Evolutionary conservation across 2,797 vertebrate species (phyloP).

Genomic region (Chelon auratus): DNA sequence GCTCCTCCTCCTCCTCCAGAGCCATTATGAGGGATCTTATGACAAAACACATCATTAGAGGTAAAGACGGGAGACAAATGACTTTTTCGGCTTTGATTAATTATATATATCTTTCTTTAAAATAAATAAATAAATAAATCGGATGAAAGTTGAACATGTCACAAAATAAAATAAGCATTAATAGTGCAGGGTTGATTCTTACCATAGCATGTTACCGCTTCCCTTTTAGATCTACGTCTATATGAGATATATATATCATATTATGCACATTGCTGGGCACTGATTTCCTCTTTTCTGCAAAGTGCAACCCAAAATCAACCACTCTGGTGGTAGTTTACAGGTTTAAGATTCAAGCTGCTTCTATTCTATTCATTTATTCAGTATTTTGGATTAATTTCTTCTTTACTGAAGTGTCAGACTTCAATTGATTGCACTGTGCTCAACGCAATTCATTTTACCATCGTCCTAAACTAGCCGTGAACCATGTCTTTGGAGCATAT

Average conservation of each 20-base stretch:
- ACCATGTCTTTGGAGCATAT: no score
- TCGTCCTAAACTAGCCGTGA: no score
- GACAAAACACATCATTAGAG: slow-evolving; percentile 58
- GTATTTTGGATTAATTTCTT: slow-evolving; percentile 5
- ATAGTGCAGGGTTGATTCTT: no score
- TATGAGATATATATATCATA: no score
- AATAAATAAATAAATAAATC: slow-evolving; percentile 6
- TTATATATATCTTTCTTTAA: not conserved
- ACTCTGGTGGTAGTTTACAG: not conserved
- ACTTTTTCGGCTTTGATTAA: slow-evolving; percentile 49
- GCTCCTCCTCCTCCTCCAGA: slow-evolving; percentile 58
- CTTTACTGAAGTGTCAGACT: not conserved
- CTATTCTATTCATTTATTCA: slow-evolving; percentile 1
- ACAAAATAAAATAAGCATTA: not conserved
- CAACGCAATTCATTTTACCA: no score
- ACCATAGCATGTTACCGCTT: no score
- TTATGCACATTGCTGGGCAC: no score
- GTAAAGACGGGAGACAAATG: slow-evolving; percentile 48
- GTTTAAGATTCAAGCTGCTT: not conserved
- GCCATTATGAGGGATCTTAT: slow-evolving; percentile 61
- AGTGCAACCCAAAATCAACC: no score
- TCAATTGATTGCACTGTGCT: no score
- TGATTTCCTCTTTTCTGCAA: not conserved
- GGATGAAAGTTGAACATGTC: slow-evolving; percentile 6
- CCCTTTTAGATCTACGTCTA: no score